These are phyloP conservation scores for Magallana angulata DNA, from an alignment of 1,140 invertebrate species.

Conservation along the genomic window DNA sequence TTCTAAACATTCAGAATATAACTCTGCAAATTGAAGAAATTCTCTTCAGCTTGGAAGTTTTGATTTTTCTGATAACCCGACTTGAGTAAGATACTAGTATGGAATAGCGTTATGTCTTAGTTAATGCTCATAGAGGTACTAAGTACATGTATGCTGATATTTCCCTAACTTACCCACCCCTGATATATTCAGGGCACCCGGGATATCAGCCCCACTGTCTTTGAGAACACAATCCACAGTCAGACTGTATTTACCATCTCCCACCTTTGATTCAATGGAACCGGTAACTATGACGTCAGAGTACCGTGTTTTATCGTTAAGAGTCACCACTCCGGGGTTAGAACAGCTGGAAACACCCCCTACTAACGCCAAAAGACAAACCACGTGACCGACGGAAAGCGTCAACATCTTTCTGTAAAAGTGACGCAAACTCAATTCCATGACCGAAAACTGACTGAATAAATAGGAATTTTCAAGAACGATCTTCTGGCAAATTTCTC, in stretches of 20 bases:
- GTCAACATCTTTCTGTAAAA: background rate
- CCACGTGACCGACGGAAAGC: background rate
- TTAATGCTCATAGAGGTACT: no score
- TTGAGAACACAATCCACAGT: constrained; percentile 1
- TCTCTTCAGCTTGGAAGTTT: no score
- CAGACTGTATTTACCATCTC: background rate
- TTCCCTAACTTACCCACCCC: constrained; percentile 2
- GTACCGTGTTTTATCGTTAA: background rate
- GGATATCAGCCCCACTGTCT: background rate
- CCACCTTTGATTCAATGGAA: background rate
- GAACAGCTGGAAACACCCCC: constrained; percentile 1
- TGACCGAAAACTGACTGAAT: no score
- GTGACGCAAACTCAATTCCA: no score
- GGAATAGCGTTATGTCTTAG: no score
- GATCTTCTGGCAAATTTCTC: no score
- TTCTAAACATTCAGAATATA: no score
- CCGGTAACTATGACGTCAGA: constrained; percentile 2
- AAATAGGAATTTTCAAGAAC: no score
- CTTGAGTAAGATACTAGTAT: no score
- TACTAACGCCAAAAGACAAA: background rate
- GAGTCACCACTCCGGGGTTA: background rate
- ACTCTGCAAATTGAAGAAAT: no score
- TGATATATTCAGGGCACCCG: background rate
- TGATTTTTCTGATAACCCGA: no score
- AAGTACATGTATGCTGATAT: background rate